Base-by-base conservation (phyloP, 1,140 invertebrate genomes). In the Drosophila insularis region DNA sequence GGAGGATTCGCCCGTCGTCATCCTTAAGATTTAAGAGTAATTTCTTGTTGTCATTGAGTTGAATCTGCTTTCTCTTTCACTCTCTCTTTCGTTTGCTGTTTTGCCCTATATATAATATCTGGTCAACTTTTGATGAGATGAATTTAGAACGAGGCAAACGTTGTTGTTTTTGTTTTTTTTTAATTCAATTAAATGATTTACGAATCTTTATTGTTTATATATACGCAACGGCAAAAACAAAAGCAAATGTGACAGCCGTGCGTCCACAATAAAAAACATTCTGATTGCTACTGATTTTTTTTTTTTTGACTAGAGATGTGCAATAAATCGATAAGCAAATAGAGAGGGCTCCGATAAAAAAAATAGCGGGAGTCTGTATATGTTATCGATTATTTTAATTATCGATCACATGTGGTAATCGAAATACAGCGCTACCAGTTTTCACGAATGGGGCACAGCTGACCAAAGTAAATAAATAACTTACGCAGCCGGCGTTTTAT, bases 131-230 rank as follows among this genome's bases (percentile, higher is more conserved):
- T 4, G 11, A 17, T 63, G 61, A 54, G 23, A 69, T 32, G 19
- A 56, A 31, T 58, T 56, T 50, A 50, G 43, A 17, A 50, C 43
- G 35, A 40, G 67, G 53, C 53, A 64, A 27, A 56, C 17, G 50
- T 62, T 64, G 63, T 69, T 55, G 19, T 54, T 63, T 56, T 46
- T 27, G 27, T 69, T 35, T 10, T 69, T 69, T 35, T 10, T 69
- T 54, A 35, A 64, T 69, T 69, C 35, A 69, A 69, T 69, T 69
- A 56, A 63, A 55, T 40, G 31, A 63, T 31, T 58, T 58, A 58
- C 55, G 55, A 27, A 10, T 40, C n/a, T 56, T 43, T 43, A 55
- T 55, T 39, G 35, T 63, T 63, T 37, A 60, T 37, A 60, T 37
- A 54, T 35, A 54, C 43, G 43, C 43, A 50, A 50, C 43, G 43